These are phyloP conservation scores for Tetrao urogallus DNA, from an alignment of 2,113 vertebrate genomes.

Conservation along the genomic window DNA sequence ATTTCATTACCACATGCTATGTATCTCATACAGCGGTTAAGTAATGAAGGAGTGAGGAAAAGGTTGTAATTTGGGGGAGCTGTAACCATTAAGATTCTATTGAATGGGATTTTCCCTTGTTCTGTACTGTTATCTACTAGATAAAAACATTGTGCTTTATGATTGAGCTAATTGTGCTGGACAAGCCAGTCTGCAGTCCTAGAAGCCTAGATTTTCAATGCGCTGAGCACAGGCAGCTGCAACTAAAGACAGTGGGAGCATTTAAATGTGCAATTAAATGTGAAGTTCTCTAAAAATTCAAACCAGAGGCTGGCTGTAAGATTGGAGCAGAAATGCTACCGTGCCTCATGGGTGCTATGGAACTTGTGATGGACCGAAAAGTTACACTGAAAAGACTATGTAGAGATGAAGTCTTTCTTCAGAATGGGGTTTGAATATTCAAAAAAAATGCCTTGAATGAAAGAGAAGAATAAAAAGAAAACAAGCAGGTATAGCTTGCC, in stretches of 20 bases:
- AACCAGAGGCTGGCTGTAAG: not conserved
- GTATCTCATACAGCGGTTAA: not conserved
- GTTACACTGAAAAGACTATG: not conserved
- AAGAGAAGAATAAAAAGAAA: not conserved
- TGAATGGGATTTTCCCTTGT: constrained; percentile 12
- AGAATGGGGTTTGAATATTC: not conserved
- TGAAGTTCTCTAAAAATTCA: not conserved
- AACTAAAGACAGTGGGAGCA: not conserved
- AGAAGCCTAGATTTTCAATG: constrained; percentile 42
- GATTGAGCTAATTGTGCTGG: constrained; percentile 41
- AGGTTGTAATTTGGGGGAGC: not conserved
- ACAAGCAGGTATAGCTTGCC: not conserved
- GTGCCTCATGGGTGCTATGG: not conserved
- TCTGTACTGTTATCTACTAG: constrained; percentile 43
- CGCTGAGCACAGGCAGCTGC: constrained; percentile 28
- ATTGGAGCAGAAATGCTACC: not conserved
- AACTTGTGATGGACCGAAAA: not conserved
- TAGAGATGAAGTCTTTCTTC: not conserved
- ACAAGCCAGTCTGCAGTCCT: constrained; percentile 15
- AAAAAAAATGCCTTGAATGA: not conserved
- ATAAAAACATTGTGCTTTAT: constrained; percentile 55
- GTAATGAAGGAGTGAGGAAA: constrained; percentile 38
- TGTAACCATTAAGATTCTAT: constrained; percentile 20
- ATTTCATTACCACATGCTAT: constrained; percentile 4
- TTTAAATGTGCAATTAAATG: constrained; percentile 20